A percentile compares a stretch with the other conserved stretches of the same genome.
phyloP scores from a whole-genome alignment of 1,140 invertebrate species.

The Proctacanthus coquilletti region DNA sequence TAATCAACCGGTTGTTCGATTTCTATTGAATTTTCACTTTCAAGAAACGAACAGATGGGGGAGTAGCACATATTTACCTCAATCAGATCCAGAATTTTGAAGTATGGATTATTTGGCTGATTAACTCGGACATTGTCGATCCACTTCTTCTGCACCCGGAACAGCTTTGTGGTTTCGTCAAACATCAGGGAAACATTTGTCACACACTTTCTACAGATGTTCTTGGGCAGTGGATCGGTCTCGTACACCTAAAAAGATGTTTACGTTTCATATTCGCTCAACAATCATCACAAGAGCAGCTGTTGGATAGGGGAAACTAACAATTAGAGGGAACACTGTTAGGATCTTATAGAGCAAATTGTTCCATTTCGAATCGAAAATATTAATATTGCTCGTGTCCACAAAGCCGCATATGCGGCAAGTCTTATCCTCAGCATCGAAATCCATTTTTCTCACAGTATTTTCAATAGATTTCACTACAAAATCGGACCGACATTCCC shows the following conservation, averaged over 20 bases:
- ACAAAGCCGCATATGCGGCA: constrained; percentile 8
- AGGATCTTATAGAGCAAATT: constrained; percentile 6
- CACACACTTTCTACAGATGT: constrained; percentile 9
- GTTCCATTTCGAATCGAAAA: constrained; percentile 3
- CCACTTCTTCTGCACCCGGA: constrained; percentile 6
- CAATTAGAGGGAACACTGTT: constrained; percentile 9
- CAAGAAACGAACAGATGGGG: too few relatives aligned
- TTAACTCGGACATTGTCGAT: constrained; percentile 3
- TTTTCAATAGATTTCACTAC: too few relatives aligned
- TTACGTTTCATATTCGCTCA: not conserved
- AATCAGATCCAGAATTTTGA: constrained; percentile 5
- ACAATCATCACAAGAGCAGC: too few relatives aligned
- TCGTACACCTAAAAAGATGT: constrained; percentile 7
- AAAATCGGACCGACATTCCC: too few relatives aligned
- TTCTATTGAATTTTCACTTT: too few relatives aligned
- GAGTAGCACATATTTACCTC: constrained; percentile 8
- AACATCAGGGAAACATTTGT: not conserved
- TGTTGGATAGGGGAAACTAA: too few relatives aligned
- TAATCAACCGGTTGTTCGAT: too few relatives aligned
- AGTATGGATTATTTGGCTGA: constrained; percentile 7
- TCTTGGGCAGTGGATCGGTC: constrained; percentile 9
- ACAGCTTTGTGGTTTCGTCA: constrained; percentile 3
- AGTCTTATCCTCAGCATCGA: constrained; percentile 7
- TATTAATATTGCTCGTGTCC: constrained; percentile 3
- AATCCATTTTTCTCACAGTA: too few relatives aligned